Percentiles rank a stretch among this genome's conserved stretches.
Evolutionary conservation across 2,113 vertebrate genomes (phyloP).

Genomic region (Cnemophilus loriae): DNA sequence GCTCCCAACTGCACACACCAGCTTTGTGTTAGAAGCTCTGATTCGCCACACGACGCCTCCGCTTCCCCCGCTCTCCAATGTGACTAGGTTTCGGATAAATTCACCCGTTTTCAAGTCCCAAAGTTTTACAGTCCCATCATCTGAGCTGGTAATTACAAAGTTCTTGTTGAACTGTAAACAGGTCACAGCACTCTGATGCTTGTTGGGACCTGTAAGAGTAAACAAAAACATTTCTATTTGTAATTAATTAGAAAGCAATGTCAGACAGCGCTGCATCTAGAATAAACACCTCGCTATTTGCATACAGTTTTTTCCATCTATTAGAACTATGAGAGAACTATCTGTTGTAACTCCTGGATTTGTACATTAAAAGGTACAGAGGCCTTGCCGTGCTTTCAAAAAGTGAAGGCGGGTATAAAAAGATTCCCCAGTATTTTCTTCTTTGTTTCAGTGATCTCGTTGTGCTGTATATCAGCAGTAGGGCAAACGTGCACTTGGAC

Average conservation of each 20-base stretch:
- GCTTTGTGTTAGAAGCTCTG: constrained; percentile 98
- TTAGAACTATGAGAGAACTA: background rate
- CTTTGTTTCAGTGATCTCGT: background rate
- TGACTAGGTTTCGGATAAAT: constrained; percentile 99
- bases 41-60: constrained; percentile 98
- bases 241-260: constrained; percentile 13
- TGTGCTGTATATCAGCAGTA: background rate
- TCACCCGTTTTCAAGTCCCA: constrained; percentile 99
- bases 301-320: background rate
- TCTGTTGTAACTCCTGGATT: background rate
- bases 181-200: constrained; percentile 99
- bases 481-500: background rate
- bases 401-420: background rate
- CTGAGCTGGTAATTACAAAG: constrained; percentile 99
- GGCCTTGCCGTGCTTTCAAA: background rate
- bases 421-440: background rate
- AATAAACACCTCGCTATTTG: background rate
- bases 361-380: background rate
- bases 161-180: constrained; percentile 99
- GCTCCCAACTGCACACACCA: constrained; percentile 97
- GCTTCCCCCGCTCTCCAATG: constrained; percentile 96
- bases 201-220: constrained; percentile 88
- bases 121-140: constrained; percentile 98
- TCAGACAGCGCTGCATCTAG: background rate
- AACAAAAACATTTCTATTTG: constrained; percentile 36